phyloP scores from a whole-genome alignment of 1,140 invertebrate species.

The Galleria mellonella region DNA sequence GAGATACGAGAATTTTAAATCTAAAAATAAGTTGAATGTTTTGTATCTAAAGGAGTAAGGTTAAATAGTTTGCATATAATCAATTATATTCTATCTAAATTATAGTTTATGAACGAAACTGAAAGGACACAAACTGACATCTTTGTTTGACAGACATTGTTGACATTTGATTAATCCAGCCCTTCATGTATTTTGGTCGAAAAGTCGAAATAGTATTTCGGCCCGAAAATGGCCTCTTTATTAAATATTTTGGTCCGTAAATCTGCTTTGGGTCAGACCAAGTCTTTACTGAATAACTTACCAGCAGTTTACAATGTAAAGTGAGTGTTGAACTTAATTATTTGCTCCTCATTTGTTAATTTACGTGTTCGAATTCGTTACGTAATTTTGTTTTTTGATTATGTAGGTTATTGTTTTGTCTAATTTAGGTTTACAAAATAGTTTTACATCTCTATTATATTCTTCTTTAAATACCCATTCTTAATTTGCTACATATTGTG shows the following conservation, averaged over 20 bases:
- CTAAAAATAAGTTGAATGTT: too few relatives aligned
- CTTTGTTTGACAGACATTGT: too few relatives aligned
- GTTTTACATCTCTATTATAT: conserved; percentile 54
- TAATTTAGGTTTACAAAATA: conserved; percentile 8
- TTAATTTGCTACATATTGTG: too few relatives aligned
- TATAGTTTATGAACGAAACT: too few relatives aligned
- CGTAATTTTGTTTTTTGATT: not conserved
- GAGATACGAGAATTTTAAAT: too few relatives aligned
- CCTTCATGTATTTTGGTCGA: not conserved
- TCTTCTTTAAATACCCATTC: conserved; percentile 4
- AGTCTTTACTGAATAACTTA: conserved; percentile 46
- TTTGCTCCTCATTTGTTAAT: not conserved
- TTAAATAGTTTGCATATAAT: too few relatives aligned
- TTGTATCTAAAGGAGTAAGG: too few relatives aligned
- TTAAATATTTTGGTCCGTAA: conserved; percentile 70
- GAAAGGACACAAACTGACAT: too few relatives aligned
- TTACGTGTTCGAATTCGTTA: not conserved
- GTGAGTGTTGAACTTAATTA: conserved; percentile 37
- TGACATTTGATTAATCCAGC: too few relatives aligned
- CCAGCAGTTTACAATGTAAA: conserved; percentile 65
- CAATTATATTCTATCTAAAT: too few relatives aligned
- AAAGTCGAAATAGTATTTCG: not conserved
- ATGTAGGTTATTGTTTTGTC: not conserved
- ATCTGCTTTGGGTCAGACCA: conserved; percentile 44
- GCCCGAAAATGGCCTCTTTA: conserved; percentile 61